A percentile compares a stretch with the other conserved stretches of the same genome.
phyloP scores from a whole-genome alignment of 2,888 invertebrate genomes.

The Seira musarum region DNA sequence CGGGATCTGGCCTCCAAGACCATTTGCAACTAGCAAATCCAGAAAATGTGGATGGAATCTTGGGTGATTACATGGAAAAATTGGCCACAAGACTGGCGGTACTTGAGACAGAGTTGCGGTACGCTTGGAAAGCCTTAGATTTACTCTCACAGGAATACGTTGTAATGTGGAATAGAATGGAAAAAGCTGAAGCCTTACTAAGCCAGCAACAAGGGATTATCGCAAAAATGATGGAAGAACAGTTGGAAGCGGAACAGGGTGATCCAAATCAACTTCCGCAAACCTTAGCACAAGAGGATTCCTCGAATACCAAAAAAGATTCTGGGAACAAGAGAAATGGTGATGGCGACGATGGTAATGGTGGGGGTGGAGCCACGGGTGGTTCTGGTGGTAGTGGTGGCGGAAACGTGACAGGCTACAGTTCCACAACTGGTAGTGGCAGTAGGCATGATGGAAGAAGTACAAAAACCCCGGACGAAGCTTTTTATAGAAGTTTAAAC shows the following conservation, averaged over 20 bases:
- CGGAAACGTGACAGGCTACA: constrained; percentile 32
- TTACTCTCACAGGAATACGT: constrained; percentile 92
- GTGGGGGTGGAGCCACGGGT: neutral
- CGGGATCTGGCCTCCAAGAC: constrained; percentile 58
- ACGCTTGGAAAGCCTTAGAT: constrained; percentile 93
- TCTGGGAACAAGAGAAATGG: constrained; percentile 29
- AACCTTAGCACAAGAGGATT: constrained; percentile 69
- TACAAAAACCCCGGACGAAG: constrained; percentile 81
- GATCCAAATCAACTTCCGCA: constrained; percentile 72
- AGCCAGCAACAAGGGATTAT: constrained; percentile 94
- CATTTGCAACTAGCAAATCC: constrained; percentile 50
- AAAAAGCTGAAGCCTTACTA: constrained; percentile 88
- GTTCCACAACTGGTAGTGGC: constrained; percentile 43
- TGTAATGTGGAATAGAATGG: constrained; percentile 93
- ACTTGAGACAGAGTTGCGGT: constrained; percentile 91
- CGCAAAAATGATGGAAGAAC: constrained; percentile 83
- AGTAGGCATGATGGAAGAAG: constrained; percentile 48
- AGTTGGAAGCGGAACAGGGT: constrained; percentile 59
- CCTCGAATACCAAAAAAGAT: constrained; percentile 70
- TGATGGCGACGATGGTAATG: constrained; percentile 19
- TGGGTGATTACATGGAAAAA: constrained; percentile 87
- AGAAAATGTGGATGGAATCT: constrained; percentile 71
- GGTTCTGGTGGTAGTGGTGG: constrained; percentile 28
- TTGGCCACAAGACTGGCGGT: constrained; percentile 89
- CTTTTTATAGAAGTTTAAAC: constrained; percentile 90